phyloP scores from a whole-genome alignment of 2,888 invertebrate genomes.

The Dryococelus australis region DNA sequence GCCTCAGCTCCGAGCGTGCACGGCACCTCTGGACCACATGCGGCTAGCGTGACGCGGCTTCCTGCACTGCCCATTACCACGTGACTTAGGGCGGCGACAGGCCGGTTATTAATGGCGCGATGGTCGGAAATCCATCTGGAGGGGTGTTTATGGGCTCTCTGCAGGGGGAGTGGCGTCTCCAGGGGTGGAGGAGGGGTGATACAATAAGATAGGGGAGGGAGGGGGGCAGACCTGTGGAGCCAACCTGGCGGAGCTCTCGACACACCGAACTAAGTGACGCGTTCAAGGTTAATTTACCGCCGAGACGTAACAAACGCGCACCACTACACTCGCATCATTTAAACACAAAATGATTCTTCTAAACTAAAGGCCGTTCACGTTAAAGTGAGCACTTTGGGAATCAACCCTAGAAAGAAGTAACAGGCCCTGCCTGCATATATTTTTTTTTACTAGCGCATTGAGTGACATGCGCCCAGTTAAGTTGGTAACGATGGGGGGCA shows the following conservation, averaged over 20 bases:
- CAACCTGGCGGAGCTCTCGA: background rate
- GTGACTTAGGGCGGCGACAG: constrained; percentile 11
- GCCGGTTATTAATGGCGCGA: constrained; percentile 26
- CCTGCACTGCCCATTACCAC: constrained; percentile 13
- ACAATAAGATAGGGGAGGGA: background rate
- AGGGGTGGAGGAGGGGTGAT: background rate
- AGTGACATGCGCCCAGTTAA: too few relatives aligned
- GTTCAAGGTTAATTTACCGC: background rate
- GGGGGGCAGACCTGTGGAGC: background rate
- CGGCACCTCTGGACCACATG: background rate
- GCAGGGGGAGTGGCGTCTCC: background rate
- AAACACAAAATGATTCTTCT: too few relatives aligned
- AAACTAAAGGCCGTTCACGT: too few relatives aligned
- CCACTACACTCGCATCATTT: too few relatives aligned
- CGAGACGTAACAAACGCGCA: too few relatives aligned
- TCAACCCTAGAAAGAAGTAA: too few relatives aligned
- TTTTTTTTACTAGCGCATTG: too few relatives aligned
- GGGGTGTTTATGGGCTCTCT: background rate
- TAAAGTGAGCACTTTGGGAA: too few relatives aligned
- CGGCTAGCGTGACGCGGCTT: background rate
- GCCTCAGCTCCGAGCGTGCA: too few relatives aligned
- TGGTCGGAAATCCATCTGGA: constrained; percentile 26
- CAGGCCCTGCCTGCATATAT: too few relatives aligned
- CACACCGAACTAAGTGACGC: background rate
- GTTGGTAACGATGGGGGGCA: too few relatives aligned